A percentile compares a stretch with the other conserved stretches of the same genome.
Conservation (phyloP, 1,140 invertebrate genomes). For the Saccostrea cuccullata region DNA sequence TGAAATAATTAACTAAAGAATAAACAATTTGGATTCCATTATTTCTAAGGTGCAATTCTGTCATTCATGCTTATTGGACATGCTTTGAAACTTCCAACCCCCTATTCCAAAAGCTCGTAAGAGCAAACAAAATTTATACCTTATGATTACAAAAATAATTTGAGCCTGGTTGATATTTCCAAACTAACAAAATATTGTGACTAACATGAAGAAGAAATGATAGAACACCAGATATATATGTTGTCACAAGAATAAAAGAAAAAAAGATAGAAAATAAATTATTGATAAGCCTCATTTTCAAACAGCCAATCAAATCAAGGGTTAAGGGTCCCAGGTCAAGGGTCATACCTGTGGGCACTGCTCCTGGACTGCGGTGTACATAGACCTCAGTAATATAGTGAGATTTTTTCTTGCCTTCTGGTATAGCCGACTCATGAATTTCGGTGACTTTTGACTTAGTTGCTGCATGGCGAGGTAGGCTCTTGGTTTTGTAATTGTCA, state of each 20-base stretch:
- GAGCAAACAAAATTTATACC: background rate
- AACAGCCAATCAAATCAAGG: slow-evolving; percentile 35
- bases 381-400: slow-evolving; percentile 76
- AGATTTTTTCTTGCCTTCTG: slow-evolving; percentile 60
- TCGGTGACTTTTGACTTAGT: slow-evolving; percentile 57
- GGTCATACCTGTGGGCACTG: slow-evolving; percentile 54
- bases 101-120: background rate
- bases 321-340: slow-evolving; percentile 33
- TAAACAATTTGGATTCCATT: background rate
- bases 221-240: slow-evolving; percentile 29
- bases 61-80: background rate
- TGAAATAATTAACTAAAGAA: background rate
- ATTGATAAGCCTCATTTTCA: slow-evolving; percentile 30
- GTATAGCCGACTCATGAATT: slow-evolving; percentile 50
- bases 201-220: background rate
- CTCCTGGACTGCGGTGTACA: slow-evolving; percentile 69
- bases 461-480: slow-evolving; percentile 49
- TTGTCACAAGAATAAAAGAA: slow-evolving; percentile 31
- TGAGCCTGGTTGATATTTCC: background rate
- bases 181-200: background rate
- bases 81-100: background rate
- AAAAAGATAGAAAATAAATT: background rate
- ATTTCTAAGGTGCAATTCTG: background rate
- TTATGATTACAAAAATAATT: background rate
- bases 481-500: slow-evolving; percentile 41